A percentile compares a stretch with the other conserved stretches of the same genome.
Conservation (phyloP, 2,888 invertebrate genomes). For the Pammene aurita region DNA sequence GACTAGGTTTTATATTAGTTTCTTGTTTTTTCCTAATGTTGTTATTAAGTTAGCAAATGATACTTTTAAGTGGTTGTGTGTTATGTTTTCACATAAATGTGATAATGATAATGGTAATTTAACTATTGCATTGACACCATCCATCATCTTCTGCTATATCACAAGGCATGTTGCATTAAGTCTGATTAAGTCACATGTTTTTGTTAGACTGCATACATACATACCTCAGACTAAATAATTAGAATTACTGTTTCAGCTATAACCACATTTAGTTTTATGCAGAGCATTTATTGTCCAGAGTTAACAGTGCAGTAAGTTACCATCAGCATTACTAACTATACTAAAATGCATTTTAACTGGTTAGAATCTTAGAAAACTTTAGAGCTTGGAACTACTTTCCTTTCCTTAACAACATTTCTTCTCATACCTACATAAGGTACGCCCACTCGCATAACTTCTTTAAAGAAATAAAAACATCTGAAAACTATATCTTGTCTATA, state of each 20-base stretch:
- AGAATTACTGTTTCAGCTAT: slow-evolving; percentile 15
- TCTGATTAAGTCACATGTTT: slow-evolving; percentile 5
- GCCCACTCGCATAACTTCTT: neutral
- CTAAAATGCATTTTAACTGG: neutral
- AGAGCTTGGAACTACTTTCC: neutral
- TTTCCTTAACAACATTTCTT: neutral
- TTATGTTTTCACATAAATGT: slow-evolving; percentile 11
- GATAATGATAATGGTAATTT: slow-evolving; percentile 5
- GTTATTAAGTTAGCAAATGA: slow-evolving; percentile 17
- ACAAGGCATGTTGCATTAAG: slow-evolving; percentile 8
- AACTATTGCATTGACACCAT: neutral
- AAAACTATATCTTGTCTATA: too few relatives aligned
- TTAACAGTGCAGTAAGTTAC: slow-evolving; percentile 14
- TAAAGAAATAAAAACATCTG: neutral
- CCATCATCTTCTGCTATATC: slow-evolving; percentile 2
- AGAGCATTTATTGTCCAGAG: slow-evolving; percentile 1
- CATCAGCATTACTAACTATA: slow-evolving; percentile 21
- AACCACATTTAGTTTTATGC: slow-evolving; percentile 2
- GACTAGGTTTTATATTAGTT: slow-evolving; percentile 42
- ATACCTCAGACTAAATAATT: neutral
- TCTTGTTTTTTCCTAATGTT: slow-evolving; percentile 34
- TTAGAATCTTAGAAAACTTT: neutral
- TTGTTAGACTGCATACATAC: neutral
- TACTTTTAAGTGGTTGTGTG: neutral
- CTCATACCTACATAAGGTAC: neutral